Evolutionary conservation across 2,113 vertebrate species (phyloP).

Genomic region (Prionailurus bengalensis): DNA sequence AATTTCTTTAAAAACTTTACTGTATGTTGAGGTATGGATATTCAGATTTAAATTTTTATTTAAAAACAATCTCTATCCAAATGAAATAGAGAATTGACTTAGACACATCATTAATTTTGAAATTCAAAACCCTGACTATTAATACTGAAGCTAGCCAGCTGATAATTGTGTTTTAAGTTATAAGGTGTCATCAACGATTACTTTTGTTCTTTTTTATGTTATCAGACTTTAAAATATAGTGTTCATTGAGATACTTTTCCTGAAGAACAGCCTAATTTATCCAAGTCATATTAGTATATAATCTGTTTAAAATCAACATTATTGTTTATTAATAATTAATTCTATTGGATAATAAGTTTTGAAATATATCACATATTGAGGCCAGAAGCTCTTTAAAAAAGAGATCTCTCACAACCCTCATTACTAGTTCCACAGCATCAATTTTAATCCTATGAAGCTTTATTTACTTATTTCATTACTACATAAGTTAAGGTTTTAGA

Average conservation of each 20-base stretch:
- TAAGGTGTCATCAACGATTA: neutral
- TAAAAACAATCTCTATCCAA: neutral
- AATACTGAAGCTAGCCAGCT: neutral
- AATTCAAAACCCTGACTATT: neutral
- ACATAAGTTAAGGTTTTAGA: slow-evolving; percentile 43
- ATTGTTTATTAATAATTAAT: slow-evolving; percentile 53
- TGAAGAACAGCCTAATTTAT: neutral
- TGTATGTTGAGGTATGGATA: neutral
- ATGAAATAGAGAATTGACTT: neutral
- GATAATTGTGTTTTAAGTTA: slow-evolving; percentile 41
- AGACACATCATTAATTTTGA: neutral
- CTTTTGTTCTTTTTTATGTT: slow-evolving; percentile 15
- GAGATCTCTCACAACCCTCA: neutral
- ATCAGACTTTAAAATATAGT: neutral
- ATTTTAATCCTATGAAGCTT: slow-evolving; percentile 10
- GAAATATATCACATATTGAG: neutral
- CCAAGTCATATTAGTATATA: neutral
- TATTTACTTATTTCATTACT: slow-evolving; percentile 40
- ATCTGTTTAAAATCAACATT: neutral
- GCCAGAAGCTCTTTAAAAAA: neutral
- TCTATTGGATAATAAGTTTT: neutral
- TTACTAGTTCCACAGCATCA: slow-evolving; percentile 15
- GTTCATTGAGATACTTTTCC: neutral
- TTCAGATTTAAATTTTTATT: neutral
- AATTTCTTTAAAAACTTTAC: neutral